These are phyloP conservation scores for Brachynemurus nebulosus DNA, from an alignment of 2,888 invertebrate species.

Conservation along the genomic window DNA sequence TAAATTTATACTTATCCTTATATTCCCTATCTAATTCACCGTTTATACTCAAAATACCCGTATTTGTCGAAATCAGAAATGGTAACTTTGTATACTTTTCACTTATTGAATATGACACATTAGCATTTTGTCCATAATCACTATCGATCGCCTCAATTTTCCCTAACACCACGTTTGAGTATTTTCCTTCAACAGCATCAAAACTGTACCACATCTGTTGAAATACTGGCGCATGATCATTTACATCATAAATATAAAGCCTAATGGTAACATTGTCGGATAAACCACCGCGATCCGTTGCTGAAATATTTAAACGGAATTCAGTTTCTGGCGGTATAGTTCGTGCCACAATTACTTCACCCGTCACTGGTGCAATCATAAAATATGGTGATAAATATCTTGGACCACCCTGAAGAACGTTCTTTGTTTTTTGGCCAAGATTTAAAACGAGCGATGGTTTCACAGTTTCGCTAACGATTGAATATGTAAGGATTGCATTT, in stretches of 20 bases:
- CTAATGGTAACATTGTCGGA: constrained; percentile 54
- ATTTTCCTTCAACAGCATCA: constrained; percentile 65
- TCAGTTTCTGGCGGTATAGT: constrained; percentile 60
- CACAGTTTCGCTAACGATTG: constrained; percentile 51
- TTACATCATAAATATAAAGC: constrained; percentile 63
- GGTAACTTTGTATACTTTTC: constrained; percentile 35
- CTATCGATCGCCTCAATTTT: constrained; percentile 63
- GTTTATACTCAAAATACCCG: constrained; percentile 55
- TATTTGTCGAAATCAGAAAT: constrained; percentile 53
- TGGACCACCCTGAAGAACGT: constrained; percentile 26
- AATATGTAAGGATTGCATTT: constrained; percentile 59
- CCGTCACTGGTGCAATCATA: constrained; percentile 58
- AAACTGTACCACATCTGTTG: constrained; percentile 73
- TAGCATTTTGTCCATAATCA: constrained; percentile 68
- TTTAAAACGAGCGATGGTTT: constrained; percentile 37
- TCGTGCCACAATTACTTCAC: constrained; percentile 58
- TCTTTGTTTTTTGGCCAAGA: neutral
- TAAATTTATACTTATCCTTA: constrained; percentile 52
- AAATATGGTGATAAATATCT: constrained; percentile 50
- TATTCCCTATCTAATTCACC: constrained; percentile 67
- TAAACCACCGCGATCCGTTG: constrained; percentile 60
- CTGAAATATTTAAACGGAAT: constrained; percentile 60
- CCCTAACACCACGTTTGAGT: constrained; percentile 55
- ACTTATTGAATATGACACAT: constrained; percentile 55
- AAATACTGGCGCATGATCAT: constrained; percentile 73